These are phyloP conservation scores for Scolanthus callimorphus DNA, from an alignment of 92 coral and sea anemone species.

Conservation along the genomic window DNA sequence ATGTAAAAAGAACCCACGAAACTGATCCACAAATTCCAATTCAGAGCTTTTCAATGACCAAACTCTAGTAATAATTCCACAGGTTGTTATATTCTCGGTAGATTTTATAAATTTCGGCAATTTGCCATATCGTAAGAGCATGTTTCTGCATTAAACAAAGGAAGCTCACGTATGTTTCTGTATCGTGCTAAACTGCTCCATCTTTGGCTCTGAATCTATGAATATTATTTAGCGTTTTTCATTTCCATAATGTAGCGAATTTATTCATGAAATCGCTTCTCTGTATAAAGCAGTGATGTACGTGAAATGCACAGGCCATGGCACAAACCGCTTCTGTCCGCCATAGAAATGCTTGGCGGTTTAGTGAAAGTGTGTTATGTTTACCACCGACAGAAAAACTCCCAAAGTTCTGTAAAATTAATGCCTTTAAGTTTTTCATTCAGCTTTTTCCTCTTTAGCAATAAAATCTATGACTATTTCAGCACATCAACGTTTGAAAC, in stretches of 20 bases:
- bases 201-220: neutral
- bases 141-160: too few relatives aligned
- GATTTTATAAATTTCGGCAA: too few relatives aligned
- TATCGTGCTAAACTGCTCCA: neutral
- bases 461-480: neutral
- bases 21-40: too few relatives aligned
- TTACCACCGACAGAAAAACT: neutral
- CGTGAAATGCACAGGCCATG: slow-evolving; percentile 18
- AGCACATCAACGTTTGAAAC: slow-evolving; percentile 45
- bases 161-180: too few relatives aligned
- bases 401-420: neutral
- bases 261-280: slow-evolving; percentile 44
- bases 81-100: too few relatives aligned
- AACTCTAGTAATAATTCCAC: too few relatives aligned
- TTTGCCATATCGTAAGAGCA: too few relatives aligned
- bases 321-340: neutral
- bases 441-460: neutral
- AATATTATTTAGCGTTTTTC: slow-evolving; percentile 18
- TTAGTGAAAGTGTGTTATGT: neutral
- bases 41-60: too few relatives aligned
- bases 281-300: neutral
- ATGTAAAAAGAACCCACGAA: too few relatives aligned
- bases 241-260: slow-evolving; percentile 60
- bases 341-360: neutral
- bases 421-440: neutral